Percentiles rank a stretch among this genome's conserved stretches.
Evolutionary conservation across 2,888 invertebrate species (phyloP).

Genomic region (Caradrina clavipalpis): DNA sequence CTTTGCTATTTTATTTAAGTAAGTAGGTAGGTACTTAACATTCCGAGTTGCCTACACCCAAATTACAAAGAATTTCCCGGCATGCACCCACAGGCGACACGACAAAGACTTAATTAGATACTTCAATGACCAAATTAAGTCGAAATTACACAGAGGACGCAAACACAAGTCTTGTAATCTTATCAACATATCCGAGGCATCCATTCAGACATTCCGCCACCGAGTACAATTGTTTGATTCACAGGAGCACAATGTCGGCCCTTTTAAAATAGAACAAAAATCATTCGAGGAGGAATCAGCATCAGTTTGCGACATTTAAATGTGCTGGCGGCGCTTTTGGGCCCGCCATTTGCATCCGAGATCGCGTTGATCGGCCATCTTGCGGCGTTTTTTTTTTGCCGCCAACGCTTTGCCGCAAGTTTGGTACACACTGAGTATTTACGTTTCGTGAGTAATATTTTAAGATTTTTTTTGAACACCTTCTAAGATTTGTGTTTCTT

Average conservation of each 20-base stretch:
- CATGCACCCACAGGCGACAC: slow-evolving; percentile 21
- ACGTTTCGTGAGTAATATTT: background rate
- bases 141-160: slow-evolving; percentile 43
- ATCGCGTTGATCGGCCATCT: slow-evolving; percentile 86
- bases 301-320: slow-evolving; percentile 87
- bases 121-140: slow-evolving; percentile 58
- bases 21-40: background rate
- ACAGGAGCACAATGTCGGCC: slow-evolving; percentile 69
- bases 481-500: too few relatives aligned
- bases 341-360: slow-evolving; percentile 86
- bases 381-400: slow-evolving; percentile 79
- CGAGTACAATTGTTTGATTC: slow-evolving; percentile 71
- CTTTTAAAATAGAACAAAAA: slow-evolving; percentile 87
- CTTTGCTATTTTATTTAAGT: background rate
- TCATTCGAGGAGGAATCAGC: slow-evolving; percentile 73
- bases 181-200: slow-evolving; percentile 64
- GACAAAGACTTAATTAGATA: slow-evolving; percentile 59
- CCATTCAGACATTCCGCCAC: slow-evolving; percentile 67
- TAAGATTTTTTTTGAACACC: too few relatives aligned
- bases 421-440: slow-evolving; percentile 60
- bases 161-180: slow-evolving; percentile 57
- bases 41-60: slow-evolving; percentile 7
- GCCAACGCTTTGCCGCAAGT: slow-evolving; percentile 66
- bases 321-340: slow-evolving; percentile 87
- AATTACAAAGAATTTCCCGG: slow-evolving; percentile 29